Evolutionary conservation across 2,888 invertebrate genomes (phyloP).

Genomic region (Conomelus anceps): DNA sequence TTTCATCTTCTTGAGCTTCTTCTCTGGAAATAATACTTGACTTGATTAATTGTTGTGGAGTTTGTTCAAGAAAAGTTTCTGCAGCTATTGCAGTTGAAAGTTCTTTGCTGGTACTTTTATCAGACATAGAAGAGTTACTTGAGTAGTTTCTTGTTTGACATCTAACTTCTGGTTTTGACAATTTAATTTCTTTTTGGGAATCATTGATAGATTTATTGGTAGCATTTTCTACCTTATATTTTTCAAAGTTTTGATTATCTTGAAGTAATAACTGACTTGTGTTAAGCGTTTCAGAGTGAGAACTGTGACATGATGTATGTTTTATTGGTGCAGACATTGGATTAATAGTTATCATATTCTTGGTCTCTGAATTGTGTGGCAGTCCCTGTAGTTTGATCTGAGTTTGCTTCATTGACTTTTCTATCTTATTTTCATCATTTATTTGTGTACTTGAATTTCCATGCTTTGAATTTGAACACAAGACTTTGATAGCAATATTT

Average conservation of each 20-base stretch:
- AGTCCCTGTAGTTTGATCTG: not conserved
- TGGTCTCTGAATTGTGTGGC: not conserved
- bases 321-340: not conserved
- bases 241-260: not conserved
- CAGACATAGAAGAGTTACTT: not conserved
- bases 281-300: not conserved
- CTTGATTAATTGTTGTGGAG: not conserved
- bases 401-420: not conserved
- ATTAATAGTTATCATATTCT: not conserved
- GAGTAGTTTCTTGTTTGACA: not conserved
- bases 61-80: not conserved
- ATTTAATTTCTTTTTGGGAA: not conserved
- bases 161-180: not conserved
- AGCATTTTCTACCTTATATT: not conserved
- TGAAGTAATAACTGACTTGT: not conserved
- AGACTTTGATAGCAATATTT: not conserved
- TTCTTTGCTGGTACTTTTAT: not conserved
- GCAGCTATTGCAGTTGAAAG: not conserved
- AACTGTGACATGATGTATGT: no score
- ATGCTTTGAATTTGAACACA: not conserved
- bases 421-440: not conserved
- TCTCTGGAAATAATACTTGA: slow-evolving; percentile 47
- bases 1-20: slow-evolving; percentile 66
- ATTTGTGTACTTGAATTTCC: not conserved
- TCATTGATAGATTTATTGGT: not conserved